Conservation (phyloP, 2,888 invertebrate genomes). For the Exephanes ischioxanthus region DNA sequence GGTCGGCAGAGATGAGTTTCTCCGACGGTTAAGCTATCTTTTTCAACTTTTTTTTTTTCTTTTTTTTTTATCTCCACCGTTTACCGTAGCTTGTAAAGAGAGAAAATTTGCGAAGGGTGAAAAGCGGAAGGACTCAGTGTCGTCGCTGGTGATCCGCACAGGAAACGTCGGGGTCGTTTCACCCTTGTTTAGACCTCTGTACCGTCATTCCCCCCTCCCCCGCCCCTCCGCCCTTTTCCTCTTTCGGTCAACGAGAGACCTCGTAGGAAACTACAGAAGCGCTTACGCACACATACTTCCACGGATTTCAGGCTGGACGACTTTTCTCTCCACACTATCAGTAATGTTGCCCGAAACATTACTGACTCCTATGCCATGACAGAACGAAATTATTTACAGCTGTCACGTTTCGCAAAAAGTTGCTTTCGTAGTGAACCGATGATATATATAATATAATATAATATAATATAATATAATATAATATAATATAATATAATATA, state of each 20-base stretch:
- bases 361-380: no score
- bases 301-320: slow-evolving; percentile 47
- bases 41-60: slow-evolving; percentile 20
- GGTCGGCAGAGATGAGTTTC: slow-evolving; percentile 79
- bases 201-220: background rate
- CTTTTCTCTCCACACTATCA: slow-evolving; percentile 28
- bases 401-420: no score
- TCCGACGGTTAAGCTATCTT: slow-evolving; percentile 45
- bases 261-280: slow-evolving; percentile 22
- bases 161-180: slow-evolving; percentile 49
- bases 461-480: no score
- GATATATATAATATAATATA: no score
- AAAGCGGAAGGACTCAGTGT: slow-evolving; percentile 79
- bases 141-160: slow-evolving; percentile 75
- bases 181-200: slow-evolving; percentile 68
- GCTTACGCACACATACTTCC: slow-evolving; percentile 39
- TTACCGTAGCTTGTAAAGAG: slow-evolving; percentile 51
- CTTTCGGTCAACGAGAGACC: slow-evolving; percentile 47
- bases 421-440: no score
- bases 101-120: slow-evolving; percentile 82
- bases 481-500: no score
- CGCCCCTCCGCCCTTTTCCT: no score
- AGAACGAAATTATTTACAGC: no score
- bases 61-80: slow-evolving; percentile 39
- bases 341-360: background rate